A percentile compares a stretch with the other conserved stretches of the same genome.
Conservation (phyloP, 2,888 invertebrate species). For the Ptycholaimellus sp. region DNA sequence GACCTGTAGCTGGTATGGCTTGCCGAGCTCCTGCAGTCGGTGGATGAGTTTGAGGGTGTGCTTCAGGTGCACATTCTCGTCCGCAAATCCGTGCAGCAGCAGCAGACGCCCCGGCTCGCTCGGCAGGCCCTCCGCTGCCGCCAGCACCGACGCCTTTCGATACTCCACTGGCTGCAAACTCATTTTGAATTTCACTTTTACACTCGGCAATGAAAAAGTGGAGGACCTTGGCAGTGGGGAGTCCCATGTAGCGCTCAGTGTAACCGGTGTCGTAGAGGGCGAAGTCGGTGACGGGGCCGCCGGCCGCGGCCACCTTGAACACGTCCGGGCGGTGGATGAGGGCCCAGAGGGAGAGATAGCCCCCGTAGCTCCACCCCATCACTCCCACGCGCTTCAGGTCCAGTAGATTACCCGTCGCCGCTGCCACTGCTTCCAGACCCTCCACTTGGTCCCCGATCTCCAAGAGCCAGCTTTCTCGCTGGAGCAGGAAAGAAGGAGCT, state of each 20-base stretch:
- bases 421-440: conserved; percentile 60
- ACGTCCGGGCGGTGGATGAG: conserved; percentile 69
- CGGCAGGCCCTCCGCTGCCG: conserved; percentile 11
- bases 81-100: conserved; percentile 71
- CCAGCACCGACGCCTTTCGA: neutral
- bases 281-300: conserved; percentile 94
- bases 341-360: conserved; percentile 80
- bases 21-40: conserved; percentile 61
- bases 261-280: conserved; percentile 90
- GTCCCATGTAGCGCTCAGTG: conserved; percentile 84
- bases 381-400: conserved; percentile 76
- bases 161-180: conserved; percentile 9
- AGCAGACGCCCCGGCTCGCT: conserved; percentile 42
- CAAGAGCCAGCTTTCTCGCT: neutral
- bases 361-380: conserved; percentile 98
- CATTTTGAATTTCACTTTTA: neutral
- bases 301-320: conserved; percentile 76
- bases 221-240: conserved; percentile 45
- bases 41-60: conserved; percentile 77
- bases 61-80: conserved; percentile 94
- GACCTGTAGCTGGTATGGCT: conserved; percentile 68
- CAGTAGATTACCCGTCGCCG: conserved; percentile 51
- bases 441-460: conserved; percentile 85
- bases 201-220: neutral
- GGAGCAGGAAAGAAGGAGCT: neutral